Evolutionary conservation across 2,113 vertebrate species (phyloP), one percentile per base, ranked within the genome.

Genomic region (Rana temporaria): DNA sequence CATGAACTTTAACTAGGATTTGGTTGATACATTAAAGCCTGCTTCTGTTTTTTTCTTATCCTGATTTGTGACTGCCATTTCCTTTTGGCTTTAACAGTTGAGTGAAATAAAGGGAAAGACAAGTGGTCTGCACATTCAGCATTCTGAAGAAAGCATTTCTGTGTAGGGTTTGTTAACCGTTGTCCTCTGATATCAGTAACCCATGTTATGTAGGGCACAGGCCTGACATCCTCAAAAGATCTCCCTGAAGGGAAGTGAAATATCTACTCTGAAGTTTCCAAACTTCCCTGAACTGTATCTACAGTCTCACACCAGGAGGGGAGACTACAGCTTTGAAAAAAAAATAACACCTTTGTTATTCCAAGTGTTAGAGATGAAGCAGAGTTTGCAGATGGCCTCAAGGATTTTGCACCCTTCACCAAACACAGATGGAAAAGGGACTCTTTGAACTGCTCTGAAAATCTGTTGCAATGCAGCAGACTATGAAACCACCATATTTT

Each of bases 281-380:
- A 96, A 94, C 94, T 98, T 96, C 94, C 93, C 95, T 95, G 95
- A 97, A 96, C 95, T 94, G 79, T 92, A 94, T 95, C 93, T 91
- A 88, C 92, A 90, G 91, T 92, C 91, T 91, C 96, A 91, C 96
- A 89, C 92, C 96, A 94, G 97, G 96, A 96, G 96, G 95, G 93
- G 87, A 78, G 88, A 94, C 94, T 91, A 90, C 87, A 88, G 91
- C 88, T 96, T 97, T 99, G 98, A 98, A 96, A 99, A 99, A 98
- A 97, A 97, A 94, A 97, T 30, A 30, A 98, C 96, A 99, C 96
- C 95, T 98, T 97, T 96, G 96, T 97, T 97, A 97, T 97, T 97
- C 94, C 96, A 96, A 93, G 95, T 95, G 95, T 94, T 94, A 89
- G 91, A 95, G 94, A 97, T 95, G 94, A 94, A 95, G 94, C 90